Percentiles rank a stretch among this genome's conserved stretches.
These are phyloP conservation scores for Agrotis puta DNA, from an alignment of 2,888 invertebrate genomes.

Conservation along the genomic window DNA sequence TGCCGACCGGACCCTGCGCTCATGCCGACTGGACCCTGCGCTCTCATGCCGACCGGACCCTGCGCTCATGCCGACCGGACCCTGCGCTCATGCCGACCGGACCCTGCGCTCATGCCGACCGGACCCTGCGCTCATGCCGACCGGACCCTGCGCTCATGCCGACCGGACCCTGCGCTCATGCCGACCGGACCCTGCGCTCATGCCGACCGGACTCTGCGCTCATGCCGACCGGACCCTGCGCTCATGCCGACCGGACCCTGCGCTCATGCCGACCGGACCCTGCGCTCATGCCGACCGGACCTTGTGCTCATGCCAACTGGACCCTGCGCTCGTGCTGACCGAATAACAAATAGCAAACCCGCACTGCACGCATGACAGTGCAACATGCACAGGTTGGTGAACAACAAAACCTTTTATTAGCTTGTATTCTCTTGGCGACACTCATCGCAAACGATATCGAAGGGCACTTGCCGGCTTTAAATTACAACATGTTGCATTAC, in stretches of 20 bases:
- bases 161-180: not conserved
- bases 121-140: not conserved
- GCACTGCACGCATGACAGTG: too few species aligned
- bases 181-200: not conserved
- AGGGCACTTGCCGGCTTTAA: constrained; percentile 28
- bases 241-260: not conserved
- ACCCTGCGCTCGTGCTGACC: not conserved
- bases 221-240: not conserved
- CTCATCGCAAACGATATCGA: constrained; percentile 40
- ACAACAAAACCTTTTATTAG: constrained; percentile 45
- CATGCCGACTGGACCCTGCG: not conserved
- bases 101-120: not conserved
- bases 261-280: not conserved
- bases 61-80: not conserved
- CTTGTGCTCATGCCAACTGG: not conserved
- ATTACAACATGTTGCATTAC: constrained; percentile 43
- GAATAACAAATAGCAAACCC: too few species aligned
- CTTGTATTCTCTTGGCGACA: constrained; percentile 30
- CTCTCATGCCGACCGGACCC: not conserved
- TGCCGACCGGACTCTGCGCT: not conserved
- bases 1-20: not conserved
- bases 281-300: not conserved
- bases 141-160: not conserved
- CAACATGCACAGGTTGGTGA: too few species aligned
- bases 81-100: not conserved